Percentiles rank a stretch among this genome's conserved stretches.
These are phyloP conservation scores for Chirona hameri DNA, from an alignment of 2,888 invertebrate species.

Conservation along the genomic window DNA sequence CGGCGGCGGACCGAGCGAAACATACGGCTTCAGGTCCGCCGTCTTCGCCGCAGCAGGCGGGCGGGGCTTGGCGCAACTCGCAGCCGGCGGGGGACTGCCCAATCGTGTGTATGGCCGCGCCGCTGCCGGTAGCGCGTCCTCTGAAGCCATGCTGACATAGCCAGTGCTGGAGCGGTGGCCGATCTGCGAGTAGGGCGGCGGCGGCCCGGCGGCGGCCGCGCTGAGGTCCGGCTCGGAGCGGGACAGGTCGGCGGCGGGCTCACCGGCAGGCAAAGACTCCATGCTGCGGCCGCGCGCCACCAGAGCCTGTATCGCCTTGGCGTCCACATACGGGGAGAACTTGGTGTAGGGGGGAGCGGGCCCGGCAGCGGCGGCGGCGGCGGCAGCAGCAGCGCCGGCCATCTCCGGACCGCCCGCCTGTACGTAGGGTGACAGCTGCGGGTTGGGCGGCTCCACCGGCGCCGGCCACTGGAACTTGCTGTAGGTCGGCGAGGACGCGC, in stretches of 20 bases:
- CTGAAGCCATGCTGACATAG: slow-evolving; percentile 12
- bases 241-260: not conserved
- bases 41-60: not conserved
- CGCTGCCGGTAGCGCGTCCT: not conserved
- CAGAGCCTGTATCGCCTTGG: slow-evolving; percentile 22
- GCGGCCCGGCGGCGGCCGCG: not conserved
- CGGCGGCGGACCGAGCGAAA: slow-evolving; percentile 8
- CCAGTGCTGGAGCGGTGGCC: not conserved
- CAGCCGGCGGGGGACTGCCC: not conserved
- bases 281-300: slow-evolving; percentile 10
- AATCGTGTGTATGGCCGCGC: not conserved
- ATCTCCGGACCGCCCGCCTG: not conserved
- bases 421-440: not conserved
- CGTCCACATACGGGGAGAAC: slow-evolving; percentile 23
- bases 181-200: not conserved
- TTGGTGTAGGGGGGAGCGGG: not conserved
- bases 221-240: slow-evolving; percentile 12
- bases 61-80: not conserved
- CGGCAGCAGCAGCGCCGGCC: not conserved
- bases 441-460: not conserved
- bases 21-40: slow-evolving; percentile 6
- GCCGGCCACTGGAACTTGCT: not conserved
- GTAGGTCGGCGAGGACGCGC: not conserved
- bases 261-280: not conserved
- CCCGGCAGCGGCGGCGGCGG: not conserved